A percentile compares a stretch with the other conserved stretches of the same genome.
These are phyloP conservation scores for Andrena dorsata DNA, from an alignment of 2,888 invertebrate species.

Conservation along the genomic window DNA sequence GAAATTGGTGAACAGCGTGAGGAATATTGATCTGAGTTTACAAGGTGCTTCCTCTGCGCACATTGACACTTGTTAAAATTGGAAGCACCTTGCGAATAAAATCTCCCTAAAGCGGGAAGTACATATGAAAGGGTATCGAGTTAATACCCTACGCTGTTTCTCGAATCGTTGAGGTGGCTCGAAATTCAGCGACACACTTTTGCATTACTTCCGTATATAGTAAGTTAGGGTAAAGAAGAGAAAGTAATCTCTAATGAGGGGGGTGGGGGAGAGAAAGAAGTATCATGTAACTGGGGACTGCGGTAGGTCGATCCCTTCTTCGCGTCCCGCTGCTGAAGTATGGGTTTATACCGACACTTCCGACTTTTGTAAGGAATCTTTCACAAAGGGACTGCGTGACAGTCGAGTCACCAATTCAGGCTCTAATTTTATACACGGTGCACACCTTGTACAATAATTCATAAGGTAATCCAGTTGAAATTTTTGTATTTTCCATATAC, in stretches of 20 bases:
- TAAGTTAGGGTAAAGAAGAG: conserved; percentile 39
- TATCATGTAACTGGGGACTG: conserved; percentile 29
- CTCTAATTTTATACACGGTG: neutral
- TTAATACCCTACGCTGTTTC: neutral
- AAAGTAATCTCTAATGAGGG: conserved; percentile 16
- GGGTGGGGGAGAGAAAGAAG: neutral
- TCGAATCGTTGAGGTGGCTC: conserved; percentile 33
- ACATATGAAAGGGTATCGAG: neutral
- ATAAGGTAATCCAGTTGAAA: neutral
- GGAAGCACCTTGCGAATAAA: conserved; percentile 1
- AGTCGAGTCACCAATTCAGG: conserved; percentile 1
- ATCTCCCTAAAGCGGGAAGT: neutral
- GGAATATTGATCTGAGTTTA: neutral
- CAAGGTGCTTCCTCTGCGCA: neutral
- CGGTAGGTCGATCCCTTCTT: conserved; percentile 21
- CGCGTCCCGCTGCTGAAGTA: conserved; percentile 11
- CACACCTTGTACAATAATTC: neutral
- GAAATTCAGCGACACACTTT: conserved; percentile 41
- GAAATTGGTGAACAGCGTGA: neutral
- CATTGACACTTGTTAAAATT: neutral
- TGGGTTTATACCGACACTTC: conserved; percentile 19
- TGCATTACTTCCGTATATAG: conserved; percentile 51
- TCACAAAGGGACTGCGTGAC: neutral
- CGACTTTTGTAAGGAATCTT: conserved; percentile 44
- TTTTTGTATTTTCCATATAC: neutral